Percentiles rank a stretch among this genome's conserved stretches.
These are phyloP conservation scores for Formica exsecta DNA, from an alignment of 1,140 invertebrate genomes.

Conservation along the genomic window DNA sequence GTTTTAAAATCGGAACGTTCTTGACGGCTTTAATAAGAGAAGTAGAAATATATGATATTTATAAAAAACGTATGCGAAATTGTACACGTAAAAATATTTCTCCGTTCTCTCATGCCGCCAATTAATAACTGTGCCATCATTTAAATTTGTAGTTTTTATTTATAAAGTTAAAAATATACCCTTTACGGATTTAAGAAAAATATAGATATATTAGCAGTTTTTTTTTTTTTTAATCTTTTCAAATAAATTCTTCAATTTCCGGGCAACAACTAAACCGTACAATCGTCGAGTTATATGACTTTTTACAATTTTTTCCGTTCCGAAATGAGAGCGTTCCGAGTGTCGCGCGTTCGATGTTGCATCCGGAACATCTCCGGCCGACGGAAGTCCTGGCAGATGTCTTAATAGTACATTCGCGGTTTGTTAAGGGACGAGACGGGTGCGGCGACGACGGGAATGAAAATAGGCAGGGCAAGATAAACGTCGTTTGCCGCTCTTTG, in stretches of 20 bases:
- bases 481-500: constrained; percentile 37
- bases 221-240: neutral
- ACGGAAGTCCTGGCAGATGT: constrained; percentile 10
- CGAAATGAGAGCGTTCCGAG: constrained; percentile 1
- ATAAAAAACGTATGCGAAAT: neutral
- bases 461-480: constrained; percentile 43
- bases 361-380: constrained; percentile 23
- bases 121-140: neutral
- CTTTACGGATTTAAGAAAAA: neutral
- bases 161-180: neutral
- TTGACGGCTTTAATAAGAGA: neutral
- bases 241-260: neutral
- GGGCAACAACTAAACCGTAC: neutral
- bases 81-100: neutral
- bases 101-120: neutral
- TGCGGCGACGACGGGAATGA: neutral
- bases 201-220: neutral
- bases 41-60: constrained; percentile 12
- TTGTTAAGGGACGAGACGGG: constrained; percentile 29
- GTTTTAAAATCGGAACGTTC: neutral
- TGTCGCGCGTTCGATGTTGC: neutral
- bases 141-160: neutral
- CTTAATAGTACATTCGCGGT: constrained; percentile 34
- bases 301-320: constrained; percentile 1
- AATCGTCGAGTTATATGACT: neutral